phyloP scores from a whole-genome alignment of 1,140 invertebrate genomes.

The Glomeris maerens region DNA sequence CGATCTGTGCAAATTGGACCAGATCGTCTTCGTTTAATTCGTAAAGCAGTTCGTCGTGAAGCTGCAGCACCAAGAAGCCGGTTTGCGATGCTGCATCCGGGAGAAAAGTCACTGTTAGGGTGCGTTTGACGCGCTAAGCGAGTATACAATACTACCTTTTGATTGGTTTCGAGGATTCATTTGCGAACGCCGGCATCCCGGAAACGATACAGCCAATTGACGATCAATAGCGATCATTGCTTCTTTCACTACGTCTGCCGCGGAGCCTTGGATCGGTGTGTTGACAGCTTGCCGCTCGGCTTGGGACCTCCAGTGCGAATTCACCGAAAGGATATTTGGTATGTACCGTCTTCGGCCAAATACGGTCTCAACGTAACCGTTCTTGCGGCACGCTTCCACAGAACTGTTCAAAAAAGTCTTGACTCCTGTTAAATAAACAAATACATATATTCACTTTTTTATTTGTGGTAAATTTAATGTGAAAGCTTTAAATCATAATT shows the following conservation, averaged over 20 bases:
- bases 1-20: conserved; percentile 42
- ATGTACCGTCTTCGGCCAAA: conserved; percentile 61
- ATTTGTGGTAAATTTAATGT: conserved; percentile 15
- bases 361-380: conserved; percentile 73
- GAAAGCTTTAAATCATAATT: conserved; percentile 43
- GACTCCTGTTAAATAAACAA: conserved; percentile 27
- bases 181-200: too few species aligned
- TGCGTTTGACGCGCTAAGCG: too few species aligned
- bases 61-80: conserved; percentile 64
- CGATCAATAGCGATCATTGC: conserved; percentile 67
- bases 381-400: conserved; percentile 48
- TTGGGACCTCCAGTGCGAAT: conserved; percentile 45
- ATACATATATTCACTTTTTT: neutral
- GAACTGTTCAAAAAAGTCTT: conserved; percentile 48
- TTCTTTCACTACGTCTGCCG: conserved; percentile 82
- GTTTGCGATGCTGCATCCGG: too few species aligned
- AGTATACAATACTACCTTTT: too few species aligned
- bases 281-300: conserved; percentile 93
- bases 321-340: conserved; percentile 52
- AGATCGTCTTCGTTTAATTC: conserved; percentile 55
- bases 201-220: neutral
- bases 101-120: too few species aligned
- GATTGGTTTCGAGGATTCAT: too few species aligned
- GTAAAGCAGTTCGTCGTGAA: conserved; percentile 93
- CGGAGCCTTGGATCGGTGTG: conserved; percentile 87